These are phyloP conservation scores for Echinarachnius parma DNA, from an alignment of 53 echinoderm and acorn worm species.

Conservation along the genomic window DNA sequence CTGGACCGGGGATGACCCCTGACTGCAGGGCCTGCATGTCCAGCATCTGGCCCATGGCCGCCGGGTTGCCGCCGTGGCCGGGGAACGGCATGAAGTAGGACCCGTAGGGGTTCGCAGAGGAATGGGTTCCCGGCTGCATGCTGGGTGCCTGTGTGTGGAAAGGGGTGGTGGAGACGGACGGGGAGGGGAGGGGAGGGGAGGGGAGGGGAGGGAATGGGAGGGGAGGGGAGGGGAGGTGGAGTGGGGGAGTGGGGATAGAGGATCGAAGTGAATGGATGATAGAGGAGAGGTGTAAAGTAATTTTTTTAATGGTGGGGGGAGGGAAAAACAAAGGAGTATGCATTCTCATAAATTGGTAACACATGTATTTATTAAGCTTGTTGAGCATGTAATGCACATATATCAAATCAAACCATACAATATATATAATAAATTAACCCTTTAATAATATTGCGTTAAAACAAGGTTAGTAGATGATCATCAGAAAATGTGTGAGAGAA, in stretches of 20 bases:
- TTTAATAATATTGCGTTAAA: too few relatives aligned
- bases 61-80: constrained; percentile 27
- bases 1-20: constrained; percentile 18
- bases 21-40: constrained; percentile 13
- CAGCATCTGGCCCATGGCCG: constrained; percentile 22
- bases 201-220: neutral
- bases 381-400: too few relatives aligned
- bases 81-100: constrained; percentile 41
- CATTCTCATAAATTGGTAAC: too few relatives aligned
- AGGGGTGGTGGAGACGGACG: neutral
- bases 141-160: constrained; percentile 8
- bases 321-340: neutral
- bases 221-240: neutral
- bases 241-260: neutral
- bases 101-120: constrained; percentile 14
- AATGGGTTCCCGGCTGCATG: constrained; percentile 22
- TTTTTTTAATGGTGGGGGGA: neutral
- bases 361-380: too few relatives aligned
- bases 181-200: neutral
- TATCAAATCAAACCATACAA: too few relatives aligned
- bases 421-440: too few relatives aligned
- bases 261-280: constrained; percentile 6
- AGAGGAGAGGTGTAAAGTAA: neutral
- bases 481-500: too few relatives aligned
- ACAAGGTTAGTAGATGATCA: too few relatives aligned